Evolutionary conservation across 2,113 vertebrate genomes (phyloP), one percentile per base, ranked within the genome.

Genomic region (Prinia subflava): DNA sequence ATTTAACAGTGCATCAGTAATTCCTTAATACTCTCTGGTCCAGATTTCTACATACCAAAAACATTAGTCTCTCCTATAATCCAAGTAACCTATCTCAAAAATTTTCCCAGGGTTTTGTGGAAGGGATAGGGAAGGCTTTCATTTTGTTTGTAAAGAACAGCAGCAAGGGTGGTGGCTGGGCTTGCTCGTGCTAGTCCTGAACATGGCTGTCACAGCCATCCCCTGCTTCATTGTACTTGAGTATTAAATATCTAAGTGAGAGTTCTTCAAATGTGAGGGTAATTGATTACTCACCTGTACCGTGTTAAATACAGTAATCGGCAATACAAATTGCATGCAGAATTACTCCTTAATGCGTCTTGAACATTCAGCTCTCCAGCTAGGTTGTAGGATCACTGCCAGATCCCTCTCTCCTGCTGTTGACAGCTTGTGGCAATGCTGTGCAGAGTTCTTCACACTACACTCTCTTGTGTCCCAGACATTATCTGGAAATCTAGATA

Each of bases 401-500:
- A 94, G 47, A 75, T 7, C 69, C 64, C 68, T 75, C 57, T 27
- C 71, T 37, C 22, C 68, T 70, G 64, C 59, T 86, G 41, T 5
- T 80, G 76, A 94, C 67, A 90, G 89, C 95, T 83, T 79, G 69
- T 60, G 78, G 57, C 83, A 90, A 73, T 20, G 55, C 47, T 94
- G 46, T 73, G 46, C 96, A 97, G 97, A 47, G 28, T 64, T 69
- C 67, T 69, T 89, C 83, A 24, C 59, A 55, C 69, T 65, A 60
- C 62, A 87, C 84, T 87, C 83, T 44, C 64, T 94, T 30, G 37
- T n/a, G 28, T 55, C 60, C 31, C 18, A 60, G 55, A n/a, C 77
- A 47, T 50, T 92, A 94, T 97, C 95, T 96, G 80, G 95, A 95
- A 96, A 97, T 95, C 82, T 71, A 68, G 73, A 77, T 6, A 56